phyloP scores from a whole-genome alignment of 2,113 vertebrate species.

The Heterotilapia buettikoferi region DNA sequence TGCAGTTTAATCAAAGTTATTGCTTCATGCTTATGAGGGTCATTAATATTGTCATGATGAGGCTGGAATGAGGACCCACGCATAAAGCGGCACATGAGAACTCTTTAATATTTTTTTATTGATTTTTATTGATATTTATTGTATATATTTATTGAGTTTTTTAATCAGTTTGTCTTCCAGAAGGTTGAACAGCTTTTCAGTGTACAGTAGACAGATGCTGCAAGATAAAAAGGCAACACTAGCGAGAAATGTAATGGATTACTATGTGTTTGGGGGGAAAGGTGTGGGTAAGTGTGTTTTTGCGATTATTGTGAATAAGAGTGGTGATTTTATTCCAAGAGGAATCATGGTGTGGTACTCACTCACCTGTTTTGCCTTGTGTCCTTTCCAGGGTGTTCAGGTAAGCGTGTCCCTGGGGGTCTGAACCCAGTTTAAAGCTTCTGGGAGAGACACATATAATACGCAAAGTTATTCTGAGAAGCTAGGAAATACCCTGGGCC shows the following conservation, averaged over 20 bases:
- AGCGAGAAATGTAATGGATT: background rate
- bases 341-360: background rate
- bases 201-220: background rate
- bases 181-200: background rate
- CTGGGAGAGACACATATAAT: background rate
- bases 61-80: background rate
- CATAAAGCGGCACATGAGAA: background rate
- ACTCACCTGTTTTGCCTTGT: accelerated
- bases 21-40: background rate
- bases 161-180: background rate
- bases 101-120: background rate
- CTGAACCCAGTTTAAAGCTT: background rate
- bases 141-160: background rate
- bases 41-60: background rate
- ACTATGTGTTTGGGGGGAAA: accelerated
- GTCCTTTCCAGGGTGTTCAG: accelerated
- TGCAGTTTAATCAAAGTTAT: background rate
- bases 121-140: background rate
- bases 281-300: background rate
- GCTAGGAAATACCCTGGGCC: background rate
- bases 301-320: accelerated
- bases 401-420: background rate
- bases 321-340: background rate
- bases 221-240: accelerated
- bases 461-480: background rate